phyloP scores from a whole-genome alignment of 2,113 vertebrate species.

The Mesocricetus auratus region DNA sequence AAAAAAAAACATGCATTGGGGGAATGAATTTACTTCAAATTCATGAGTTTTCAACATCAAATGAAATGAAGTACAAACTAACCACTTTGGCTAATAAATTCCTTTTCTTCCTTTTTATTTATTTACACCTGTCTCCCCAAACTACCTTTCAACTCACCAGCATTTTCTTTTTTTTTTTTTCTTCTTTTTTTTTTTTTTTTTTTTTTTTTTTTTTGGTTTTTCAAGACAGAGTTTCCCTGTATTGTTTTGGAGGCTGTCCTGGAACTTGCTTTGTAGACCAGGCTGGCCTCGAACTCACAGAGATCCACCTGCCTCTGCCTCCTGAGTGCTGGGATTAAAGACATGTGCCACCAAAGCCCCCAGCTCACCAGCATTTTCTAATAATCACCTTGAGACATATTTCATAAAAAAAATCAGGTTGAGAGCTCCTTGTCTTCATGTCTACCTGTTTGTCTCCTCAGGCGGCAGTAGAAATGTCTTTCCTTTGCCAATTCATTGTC shows the following conservation, averaged over 20 bases:
- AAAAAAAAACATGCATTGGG: background rate
- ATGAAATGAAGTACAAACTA: background rate
- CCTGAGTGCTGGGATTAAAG: no score
- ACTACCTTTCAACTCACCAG: background rate
- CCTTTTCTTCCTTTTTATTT: background rate
- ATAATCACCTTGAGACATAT: background rate
- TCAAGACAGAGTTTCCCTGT: no score
- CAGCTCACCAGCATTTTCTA: background rate
- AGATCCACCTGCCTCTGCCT: no score
- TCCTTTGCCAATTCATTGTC: background rate
- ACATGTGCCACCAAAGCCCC: no score
- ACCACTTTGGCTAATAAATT: background rate
- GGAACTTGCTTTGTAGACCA: no score
- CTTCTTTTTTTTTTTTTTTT: no score
- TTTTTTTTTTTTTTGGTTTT: no score
- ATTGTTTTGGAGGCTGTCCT: no score
- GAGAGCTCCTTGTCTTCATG: background rate
- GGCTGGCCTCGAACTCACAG: no score
- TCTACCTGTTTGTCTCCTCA: background rate
- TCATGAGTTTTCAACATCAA: background rate
- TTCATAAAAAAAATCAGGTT: background rate
- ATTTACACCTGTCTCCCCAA: background rate
- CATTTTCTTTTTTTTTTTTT: no score
- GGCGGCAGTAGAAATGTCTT: background rate
- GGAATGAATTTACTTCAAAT: conserved; percentile 14